These are phyloP conservation scores for Pluvialis apricaria DNA, from an alignment of 2,113 vertebrate species.

Conservation along the genomic window DNA sequence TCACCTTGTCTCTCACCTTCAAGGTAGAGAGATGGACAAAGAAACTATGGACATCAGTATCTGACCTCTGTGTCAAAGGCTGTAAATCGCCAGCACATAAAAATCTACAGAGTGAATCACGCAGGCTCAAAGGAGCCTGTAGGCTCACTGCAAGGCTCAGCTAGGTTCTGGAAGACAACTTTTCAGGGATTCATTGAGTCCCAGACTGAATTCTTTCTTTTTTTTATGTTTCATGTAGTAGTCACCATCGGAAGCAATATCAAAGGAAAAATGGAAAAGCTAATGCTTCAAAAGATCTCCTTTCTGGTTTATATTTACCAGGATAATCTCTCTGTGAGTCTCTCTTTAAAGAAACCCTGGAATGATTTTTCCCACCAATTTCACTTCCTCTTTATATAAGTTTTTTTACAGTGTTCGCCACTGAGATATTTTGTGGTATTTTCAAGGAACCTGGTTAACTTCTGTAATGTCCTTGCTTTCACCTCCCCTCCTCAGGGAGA, in stretches of 20 bases:
- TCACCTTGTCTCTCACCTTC: background rate
- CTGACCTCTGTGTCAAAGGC: background rate
- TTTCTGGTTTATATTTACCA: background rate
- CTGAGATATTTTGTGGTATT: background rate
- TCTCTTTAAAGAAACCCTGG: background rate
- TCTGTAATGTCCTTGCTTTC: background rate
- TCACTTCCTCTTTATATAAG: background rate
- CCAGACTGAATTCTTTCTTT: background rate
- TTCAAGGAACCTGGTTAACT: background rate
- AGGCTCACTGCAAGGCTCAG: background rate
- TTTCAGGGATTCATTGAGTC: background rate
- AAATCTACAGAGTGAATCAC: background rate
- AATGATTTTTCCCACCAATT: background rate
- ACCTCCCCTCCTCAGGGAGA: background rate
- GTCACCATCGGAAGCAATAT: background rate
- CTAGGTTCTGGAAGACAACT: background rate
- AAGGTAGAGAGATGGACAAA: background rate
- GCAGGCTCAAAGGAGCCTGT: background rate
- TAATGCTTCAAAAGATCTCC: background rate
- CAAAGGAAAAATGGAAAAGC: background rate
- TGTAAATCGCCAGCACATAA: background rate
- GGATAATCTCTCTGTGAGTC: background rate
- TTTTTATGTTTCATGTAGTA: background rate
- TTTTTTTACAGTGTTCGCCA: background rate
- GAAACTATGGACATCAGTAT: background rate